Evolutionary conservation across 1,140 invertebrate genomes (phyloP).

Genomic region (Anastrepha ludens): DNA sequence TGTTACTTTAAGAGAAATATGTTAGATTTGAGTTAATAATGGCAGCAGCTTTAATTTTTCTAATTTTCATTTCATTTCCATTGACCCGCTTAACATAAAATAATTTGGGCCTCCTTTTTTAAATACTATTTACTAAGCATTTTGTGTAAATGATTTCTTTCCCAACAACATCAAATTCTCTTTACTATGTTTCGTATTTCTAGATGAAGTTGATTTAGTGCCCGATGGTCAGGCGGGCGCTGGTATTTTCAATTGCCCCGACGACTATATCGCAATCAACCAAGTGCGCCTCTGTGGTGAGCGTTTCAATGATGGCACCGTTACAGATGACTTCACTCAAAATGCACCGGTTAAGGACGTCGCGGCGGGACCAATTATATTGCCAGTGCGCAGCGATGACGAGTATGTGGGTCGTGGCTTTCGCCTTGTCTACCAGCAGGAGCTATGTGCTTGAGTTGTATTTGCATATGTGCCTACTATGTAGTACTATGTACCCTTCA

Average conservation of each 20-base stretch:
- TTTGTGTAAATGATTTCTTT: no score
- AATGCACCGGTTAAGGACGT: conserved; percentile 81
- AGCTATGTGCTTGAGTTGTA: conserved; percentile 72
- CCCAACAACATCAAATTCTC: background rate
- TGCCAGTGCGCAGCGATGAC: conserved; percentile 76
- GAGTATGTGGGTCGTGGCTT: conserved; percentile 77
- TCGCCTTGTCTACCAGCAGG: conserved; percentile 77
- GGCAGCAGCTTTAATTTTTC: no score
- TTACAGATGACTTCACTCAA: conserved; percentile 77
- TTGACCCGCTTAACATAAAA: no score
- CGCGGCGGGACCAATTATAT: conserved; percentile 76
- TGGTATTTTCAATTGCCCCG: conserved; percentile 83
- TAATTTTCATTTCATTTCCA: no score
- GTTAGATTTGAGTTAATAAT: no score
- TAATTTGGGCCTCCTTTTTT: no score
- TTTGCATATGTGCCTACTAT: conserved; percentile 7
- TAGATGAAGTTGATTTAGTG: conserved; percentile 74
- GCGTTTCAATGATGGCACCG: conserved; percentile 81
- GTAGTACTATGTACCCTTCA: background rate
- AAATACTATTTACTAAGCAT: no score
- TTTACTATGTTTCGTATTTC: conserved; percentile 10
- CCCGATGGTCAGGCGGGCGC: conserved; percentile 81
- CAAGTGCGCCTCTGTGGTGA: conserved; percentile 83
- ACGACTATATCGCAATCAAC: conserved; percentile 82
- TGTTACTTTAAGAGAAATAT: no score